phyloP scores from a whole-genome alignment of 2,797 vertebrate genomes.

The Pangasius mekongensis region DNA sequence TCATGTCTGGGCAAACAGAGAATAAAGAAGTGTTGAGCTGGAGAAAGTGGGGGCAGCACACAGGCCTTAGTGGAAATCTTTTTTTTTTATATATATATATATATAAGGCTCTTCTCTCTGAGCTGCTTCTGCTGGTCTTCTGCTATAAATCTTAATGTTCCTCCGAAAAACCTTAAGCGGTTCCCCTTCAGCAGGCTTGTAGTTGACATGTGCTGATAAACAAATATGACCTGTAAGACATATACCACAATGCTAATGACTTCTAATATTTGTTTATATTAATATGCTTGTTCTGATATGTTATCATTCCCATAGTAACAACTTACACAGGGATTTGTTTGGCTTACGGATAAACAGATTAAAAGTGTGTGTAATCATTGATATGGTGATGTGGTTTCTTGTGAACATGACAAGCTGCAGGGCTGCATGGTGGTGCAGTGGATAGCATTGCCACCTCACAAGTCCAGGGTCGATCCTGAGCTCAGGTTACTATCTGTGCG shows the following conservation, averaged over 20 bases:
- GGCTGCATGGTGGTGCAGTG: too few species aligned
- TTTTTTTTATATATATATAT: too few species aligned
- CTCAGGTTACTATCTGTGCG: too few species aligned
- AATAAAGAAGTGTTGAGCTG: conserved; percentile 61
- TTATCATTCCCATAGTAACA: neutral
- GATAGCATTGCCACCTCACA: too few species aligned
- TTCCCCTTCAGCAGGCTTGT: neutral
- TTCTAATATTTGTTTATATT: neutral
- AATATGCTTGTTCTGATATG: neutral
- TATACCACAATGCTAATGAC: neutral
- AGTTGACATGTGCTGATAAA: neutral
- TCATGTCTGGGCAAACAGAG: conserved; percentile 60
- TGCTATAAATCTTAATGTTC: neutral
- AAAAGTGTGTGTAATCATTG: neutral
- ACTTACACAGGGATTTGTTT: neutral
- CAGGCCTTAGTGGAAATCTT: conserved; percentile 19
- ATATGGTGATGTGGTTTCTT: neutral
- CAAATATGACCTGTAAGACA: neutral
- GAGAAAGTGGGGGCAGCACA: conserved; percentile 52
- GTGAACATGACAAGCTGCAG: neutral
- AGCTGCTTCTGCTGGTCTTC: conserved; percentile 3
- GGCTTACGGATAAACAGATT: neutral
- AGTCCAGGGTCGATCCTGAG: too few species aligned
- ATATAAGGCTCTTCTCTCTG: conserved; percentile 7
- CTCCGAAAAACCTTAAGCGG: neutral